Evolutionary conservation across 2,113 vertebrate genomes (phyloP).

Genomic region (Calyptommatus sinebrachiatus): DNA sequence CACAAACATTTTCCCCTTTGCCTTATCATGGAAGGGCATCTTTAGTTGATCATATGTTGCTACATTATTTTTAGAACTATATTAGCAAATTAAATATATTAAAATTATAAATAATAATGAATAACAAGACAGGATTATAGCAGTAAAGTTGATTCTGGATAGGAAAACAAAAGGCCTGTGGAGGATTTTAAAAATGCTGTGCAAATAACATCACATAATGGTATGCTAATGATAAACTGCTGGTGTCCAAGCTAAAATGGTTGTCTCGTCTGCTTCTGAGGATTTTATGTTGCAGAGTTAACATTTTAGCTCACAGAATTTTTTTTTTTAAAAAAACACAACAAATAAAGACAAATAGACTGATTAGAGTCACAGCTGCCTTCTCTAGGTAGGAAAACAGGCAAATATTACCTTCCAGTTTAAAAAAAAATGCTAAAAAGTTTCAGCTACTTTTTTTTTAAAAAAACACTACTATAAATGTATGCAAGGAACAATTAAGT

Average conservation of each 20-base stretch:
- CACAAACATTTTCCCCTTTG: no score
- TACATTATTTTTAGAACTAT: background rate
- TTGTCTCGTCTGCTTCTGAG: conserved; percentile 40
- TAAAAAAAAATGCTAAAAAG: background rate
- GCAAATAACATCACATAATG: background rate
- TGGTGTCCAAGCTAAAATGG: conserved; percentile 32
- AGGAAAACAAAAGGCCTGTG: background rate
- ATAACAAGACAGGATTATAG: background rate
- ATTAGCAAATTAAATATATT: background rate
- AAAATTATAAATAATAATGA: background rate
- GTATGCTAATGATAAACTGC: conserved; percentile 25
- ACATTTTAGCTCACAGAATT: conserved; percentile 33
- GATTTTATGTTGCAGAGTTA: conserved; percentile 32
- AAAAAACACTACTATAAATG: background rate
- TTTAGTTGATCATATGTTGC: no score
- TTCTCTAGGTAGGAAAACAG: conserved; percentile 34
- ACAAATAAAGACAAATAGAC: conserved; percentile 58
- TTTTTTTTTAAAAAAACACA: conserved; percentile 46
- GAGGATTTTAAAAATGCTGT: background rate
- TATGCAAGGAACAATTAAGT: conserved; percentile 11
- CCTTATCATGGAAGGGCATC: no score
- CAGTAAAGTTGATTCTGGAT: background rate
- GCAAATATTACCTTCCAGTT: conserved; percentile 36
- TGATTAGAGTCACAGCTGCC: conserved; percentile 40
- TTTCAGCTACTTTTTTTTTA: conserved; percentile 27